Conservation (phyloP, 2,888 invertebrate species). For the Drosophila hamatofila region DNA sequence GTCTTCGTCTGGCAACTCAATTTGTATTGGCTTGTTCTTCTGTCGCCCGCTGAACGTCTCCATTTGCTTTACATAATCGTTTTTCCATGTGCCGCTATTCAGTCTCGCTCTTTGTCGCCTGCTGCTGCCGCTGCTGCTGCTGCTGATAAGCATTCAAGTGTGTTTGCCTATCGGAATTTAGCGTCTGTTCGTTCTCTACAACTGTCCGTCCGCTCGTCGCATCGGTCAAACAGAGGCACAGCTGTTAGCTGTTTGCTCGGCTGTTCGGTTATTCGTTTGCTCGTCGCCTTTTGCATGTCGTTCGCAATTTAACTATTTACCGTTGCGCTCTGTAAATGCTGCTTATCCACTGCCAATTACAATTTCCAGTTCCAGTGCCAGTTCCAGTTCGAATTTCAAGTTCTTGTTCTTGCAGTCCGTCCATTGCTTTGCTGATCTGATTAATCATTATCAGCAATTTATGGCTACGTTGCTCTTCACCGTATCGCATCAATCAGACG, state of each 20-base stretch:
- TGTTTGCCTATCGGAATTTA: conserved; percentile 23
- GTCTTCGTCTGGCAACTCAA: conserved; percentile 52
- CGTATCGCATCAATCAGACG: conserved; percentile 61
- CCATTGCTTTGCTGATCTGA: conserved; percentile 57
- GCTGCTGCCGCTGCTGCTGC: conserved; percentile 1
- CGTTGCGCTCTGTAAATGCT: conserved; percentile 56
- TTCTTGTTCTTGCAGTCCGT: conserved; percentile 32
- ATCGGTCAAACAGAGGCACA: conserved; percentile 25
- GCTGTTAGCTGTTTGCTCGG: conserved; percentile 24
- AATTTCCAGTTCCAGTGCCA: conserved; percentile 3
- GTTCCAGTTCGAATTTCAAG: conserved; percentile 24
- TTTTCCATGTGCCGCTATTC: conserved; percentile 62
- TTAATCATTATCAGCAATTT: conserved; percentile 59
- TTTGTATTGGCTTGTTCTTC: conserved; percentile 47
- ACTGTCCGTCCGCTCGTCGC: neutral
- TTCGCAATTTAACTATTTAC: conserved; percentile 57
- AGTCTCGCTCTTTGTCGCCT: conserved; percentile 14
- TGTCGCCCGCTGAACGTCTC: conserved; percentile 17
- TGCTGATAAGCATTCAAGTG: conserved; percentile 22
- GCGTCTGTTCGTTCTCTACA: conserved; percentile 26
- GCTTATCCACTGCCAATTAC: conserved; percentile 49
- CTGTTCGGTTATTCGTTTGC: neutral
- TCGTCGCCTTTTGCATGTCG: conserved; percentile 13
- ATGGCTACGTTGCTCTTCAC: conserved; percentile 51
- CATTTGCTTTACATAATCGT: conserved; percentile 69